Evolutionary conservation across 2,888 invertebrate species (phyloP).

Genomic region (Colletes collaris): DNA sequence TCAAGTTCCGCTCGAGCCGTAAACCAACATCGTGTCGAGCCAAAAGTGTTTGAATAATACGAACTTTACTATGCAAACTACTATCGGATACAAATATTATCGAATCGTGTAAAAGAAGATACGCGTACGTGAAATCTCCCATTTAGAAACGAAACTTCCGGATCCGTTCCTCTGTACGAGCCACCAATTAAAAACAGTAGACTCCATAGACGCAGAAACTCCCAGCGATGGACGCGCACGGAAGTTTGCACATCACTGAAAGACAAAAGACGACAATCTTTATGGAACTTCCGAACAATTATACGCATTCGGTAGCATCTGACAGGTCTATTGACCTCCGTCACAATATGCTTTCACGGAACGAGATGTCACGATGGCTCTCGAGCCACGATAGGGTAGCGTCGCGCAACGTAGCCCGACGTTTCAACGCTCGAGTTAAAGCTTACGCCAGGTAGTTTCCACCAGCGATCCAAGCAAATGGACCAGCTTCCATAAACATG

Average conservation of each 20-base stretch:
- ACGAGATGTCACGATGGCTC: conserved; percentile 49
- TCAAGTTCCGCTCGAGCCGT: no score
- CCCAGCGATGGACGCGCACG: neutral
- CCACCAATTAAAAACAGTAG: neutral
- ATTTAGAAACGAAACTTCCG: no score
- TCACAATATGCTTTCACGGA: conserved; percentile 23
- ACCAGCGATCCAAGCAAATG: conserved; percentile 71
- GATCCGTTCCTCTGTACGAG: no score
- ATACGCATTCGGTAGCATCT: conserved; percentile 6
- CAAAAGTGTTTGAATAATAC: no score
- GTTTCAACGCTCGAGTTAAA: conserved; percentile 66
- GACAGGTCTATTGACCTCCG: conserved; percentile 6
- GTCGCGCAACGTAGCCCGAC: conserved; percentile 24
- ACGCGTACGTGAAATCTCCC: no score
- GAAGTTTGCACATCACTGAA: neutral
- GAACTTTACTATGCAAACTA: no score
- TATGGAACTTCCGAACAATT: conserved; percentile 5
- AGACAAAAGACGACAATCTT: neutral
- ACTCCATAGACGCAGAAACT: no score
- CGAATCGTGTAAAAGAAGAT: no score
- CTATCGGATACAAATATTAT: no score
- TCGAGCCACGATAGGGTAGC: conserved; percentile 18
- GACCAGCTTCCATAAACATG: conserved; percentile 75
- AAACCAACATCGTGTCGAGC: no score
- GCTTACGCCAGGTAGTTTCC: conserved; percentile 68